Conservation (phyloP, 2,113 vertebrate genomes). For the Aplodontia rufa region DNA sequence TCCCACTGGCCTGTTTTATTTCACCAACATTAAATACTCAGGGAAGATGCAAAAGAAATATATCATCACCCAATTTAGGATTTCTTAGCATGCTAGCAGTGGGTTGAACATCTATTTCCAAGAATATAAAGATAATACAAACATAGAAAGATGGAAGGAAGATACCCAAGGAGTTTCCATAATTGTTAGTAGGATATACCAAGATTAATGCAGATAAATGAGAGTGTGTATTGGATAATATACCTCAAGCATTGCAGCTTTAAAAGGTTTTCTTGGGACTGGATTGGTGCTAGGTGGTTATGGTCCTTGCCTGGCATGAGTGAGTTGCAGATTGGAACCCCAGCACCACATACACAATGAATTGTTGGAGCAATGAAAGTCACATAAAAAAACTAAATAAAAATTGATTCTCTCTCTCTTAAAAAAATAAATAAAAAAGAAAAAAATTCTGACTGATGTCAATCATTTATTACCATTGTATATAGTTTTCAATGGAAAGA, state of each 20-base stretch:
- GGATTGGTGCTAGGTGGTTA: too few species aligned
- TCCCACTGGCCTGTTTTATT: neutral
- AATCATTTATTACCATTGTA: neutral
- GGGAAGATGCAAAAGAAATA: constrained; percentile 37
- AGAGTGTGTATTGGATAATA: neutral
- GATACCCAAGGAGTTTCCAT: neutral
- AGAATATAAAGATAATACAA: neutral
- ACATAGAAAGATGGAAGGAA: neutral
- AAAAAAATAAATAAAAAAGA: too few species aligned
- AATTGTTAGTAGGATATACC: neutral
- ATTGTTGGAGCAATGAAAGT: too few species aligned
- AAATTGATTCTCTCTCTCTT: too few species aligned
- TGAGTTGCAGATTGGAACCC: too few species aligned
- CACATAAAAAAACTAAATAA: too few species aligned
- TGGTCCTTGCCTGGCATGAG: too few species aligned
- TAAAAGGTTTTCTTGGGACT: neutral
- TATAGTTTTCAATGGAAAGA: neutral
- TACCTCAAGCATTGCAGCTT: neutral
- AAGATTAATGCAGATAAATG: neutral
- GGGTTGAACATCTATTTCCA: neutral
- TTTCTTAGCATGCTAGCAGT: neutral
- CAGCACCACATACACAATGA: too few species aligned
- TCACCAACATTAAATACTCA: neutral
- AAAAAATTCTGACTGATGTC: neutral
- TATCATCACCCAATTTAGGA: neutral